Conservation (phyloP, 1,140 invertebrate species). For the Platorchestia sp. region DNA sequence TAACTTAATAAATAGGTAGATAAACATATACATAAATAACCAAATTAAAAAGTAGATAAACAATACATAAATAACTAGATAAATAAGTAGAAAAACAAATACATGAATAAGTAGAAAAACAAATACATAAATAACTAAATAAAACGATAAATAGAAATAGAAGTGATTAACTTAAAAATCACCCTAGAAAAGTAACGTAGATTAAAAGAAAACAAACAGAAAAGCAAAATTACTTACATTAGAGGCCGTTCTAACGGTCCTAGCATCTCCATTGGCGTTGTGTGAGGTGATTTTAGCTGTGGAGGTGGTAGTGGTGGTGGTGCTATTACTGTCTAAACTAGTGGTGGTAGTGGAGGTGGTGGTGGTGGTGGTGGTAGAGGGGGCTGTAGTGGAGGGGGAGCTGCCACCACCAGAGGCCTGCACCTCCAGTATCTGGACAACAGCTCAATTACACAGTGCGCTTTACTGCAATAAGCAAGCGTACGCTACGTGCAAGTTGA, state of each 20-base stretch:
- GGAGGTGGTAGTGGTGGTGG: neutral
- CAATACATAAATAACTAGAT: too few relatives aligned
- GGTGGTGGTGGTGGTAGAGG: neutral
- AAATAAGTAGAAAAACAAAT: too few relatives aligned
- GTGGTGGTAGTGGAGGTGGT: neutral
- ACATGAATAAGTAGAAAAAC: too few relatives aligned
- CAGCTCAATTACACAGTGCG: neutral
- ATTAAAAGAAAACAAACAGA: neutral
- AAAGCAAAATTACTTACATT: neutral
- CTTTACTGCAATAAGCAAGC: neutral
- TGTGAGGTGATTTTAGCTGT: neutral
- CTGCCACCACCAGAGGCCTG: neutral
- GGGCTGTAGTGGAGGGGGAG: neutral
- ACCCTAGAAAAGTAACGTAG: neutral
- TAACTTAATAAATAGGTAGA: too few relatives aligned
- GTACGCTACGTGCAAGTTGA: neutral
- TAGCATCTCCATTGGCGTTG: neutral
- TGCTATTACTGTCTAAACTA: neutral
- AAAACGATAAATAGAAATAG: too few relatives aligned
- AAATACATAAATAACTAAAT: too few relatives aligned
- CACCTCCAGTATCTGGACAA: neutral
- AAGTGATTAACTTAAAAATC: too few relatives aligned
- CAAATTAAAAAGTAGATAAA: too few relatives aligned
- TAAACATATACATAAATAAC: too few relatives aligned
- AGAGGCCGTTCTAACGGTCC: neutral